These are phyloP conservation scores for Acanthurus lineatus DNA, from an alignment of 2,797 vertebrate genomes.

Conservation along the genomic window DNA sequence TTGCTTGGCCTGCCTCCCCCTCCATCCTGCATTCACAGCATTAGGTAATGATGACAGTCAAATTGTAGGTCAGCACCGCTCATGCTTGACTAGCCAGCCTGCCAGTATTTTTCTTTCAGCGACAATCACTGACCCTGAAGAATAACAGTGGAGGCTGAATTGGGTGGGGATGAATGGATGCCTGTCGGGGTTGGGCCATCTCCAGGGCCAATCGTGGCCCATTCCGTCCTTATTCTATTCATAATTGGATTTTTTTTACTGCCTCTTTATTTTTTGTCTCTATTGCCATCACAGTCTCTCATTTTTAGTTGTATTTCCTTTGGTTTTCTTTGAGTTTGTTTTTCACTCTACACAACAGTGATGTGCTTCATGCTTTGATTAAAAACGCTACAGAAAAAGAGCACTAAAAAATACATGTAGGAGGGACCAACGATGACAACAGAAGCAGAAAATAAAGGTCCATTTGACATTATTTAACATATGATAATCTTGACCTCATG, in stretches of 20 bases:
- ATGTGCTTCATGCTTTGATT: conserved; percentile 21
- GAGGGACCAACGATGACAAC: background rate
- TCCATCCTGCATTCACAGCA: conserved; percentile 42
- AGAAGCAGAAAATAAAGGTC: background rate
- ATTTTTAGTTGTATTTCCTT: conserved; percentile 26
- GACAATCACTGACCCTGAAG: conserved; percentile 80
- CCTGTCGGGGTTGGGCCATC: conserved; percentile 56
- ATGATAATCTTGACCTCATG: background rate
- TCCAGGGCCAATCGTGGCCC: conserved; percentile 25
- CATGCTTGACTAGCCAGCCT: conserved; percentile 76
- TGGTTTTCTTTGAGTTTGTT: conserved; percentile 36
- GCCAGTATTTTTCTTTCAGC: conserved; percentile 79
- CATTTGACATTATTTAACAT: background rate
- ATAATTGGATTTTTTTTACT: conserved; percentile 48
- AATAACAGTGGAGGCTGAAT: conserved; percentile 74
- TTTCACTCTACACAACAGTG: conserved; percentile 31
- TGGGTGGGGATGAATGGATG: conserved; percentile 60
- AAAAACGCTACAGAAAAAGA: background rate
- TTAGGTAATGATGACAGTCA: conserved; percentile 75
- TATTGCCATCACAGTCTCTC: conserved; percentile 1
- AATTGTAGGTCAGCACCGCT: conserved; percentile 84
- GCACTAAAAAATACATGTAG: background rate
- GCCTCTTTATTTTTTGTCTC: conserved; percentile 19
- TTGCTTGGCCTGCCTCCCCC: conserved; percentile 15
- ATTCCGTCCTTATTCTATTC: conserved; percentile 67